Base-by-base conservation (phyloP, 2,797 vertebrate genomes). In the Aselliscus stoliczkanus region DNA sequence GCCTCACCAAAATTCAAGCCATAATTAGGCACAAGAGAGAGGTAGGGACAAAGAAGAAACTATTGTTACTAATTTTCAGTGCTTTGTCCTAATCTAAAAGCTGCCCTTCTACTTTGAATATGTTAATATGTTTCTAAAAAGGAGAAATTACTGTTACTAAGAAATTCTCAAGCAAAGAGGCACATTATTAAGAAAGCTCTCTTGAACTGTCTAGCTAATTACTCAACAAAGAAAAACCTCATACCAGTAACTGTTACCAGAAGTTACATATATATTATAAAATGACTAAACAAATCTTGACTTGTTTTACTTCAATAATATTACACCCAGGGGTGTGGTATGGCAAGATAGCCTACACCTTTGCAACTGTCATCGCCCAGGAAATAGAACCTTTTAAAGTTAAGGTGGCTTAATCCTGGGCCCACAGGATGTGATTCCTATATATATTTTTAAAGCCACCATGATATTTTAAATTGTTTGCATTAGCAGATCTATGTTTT, bases 271-370 rank as follows among this genome's bases (percentile, higher is more conserved):
- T 82, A 25, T 73, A 31, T 95, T 94, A 75, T 96, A 92, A 97
- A 93, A 80, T 73, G 70, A 83, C 94, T 97, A 93, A 98, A 95
- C 96, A 98, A 97, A 98, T 98, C 97, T 96, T 72, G 95, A 97
- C 97, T 97, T 97, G 94, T 97, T 96, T 96, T 93, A 94, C 77
- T 98, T 97, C 91, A 97, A 85, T 84, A 81, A 7, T 27, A 47
- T 96, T 98, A 96, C 10, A 29, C 96, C 62, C 94, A 94, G 96
- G 91, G 96, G 95, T 80, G 94, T 88, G 86, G 93, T 85, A 29
- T 83, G 79, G 94, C 86, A 95, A 91, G 88, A 95, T 88, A 87
- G 93, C 7, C 0, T 79, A 76, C 82, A 93, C 77, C 65, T 97
- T 96, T 97, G 80, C 90, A 96, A 88, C 92, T 97, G 94, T 95